Evolutionary conservation across 2,888 invertebrate genomes (phyloP).

Genomic region (Exephanes ischioxanthus): DNA sequence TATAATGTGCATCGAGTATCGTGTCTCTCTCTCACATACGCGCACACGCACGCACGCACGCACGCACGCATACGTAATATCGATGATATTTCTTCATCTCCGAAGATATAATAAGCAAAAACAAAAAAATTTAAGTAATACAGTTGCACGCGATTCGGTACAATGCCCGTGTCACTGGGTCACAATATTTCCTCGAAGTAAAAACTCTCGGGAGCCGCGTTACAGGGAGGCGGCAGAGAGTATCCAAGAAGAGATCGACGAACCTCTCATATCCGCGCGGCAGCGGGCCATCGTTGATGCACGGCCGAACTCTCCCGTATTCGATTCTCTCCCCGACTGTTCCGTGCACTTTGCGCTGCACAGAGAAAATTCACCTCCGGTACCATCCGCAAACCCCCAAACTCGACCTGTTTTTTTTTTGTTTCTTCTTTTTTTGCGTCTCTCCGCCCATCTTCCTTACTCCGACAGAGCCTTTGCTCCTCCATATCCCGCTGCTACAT

Average conservation of each 20-base stretch:
- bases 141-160: conserved; percentile 36
- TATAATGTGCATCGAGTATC: conserved; percentile 25
- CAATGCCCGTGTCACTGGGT: conserved; percentile 62
- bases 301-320: conserved; percentile 21
- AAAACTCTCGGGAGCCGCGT: conserved; percentile 23
- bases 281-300: conserved; percentile 56
- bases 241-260: conserved; percentile 53
- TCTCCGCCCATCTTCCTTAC: conserved; percentile 10
- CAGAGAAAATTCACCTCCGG: conserved; percentile 23
- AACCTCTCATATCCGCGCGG: conserved; percentile 57
- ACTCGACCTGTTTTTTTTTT: neutral
- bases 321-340: conserved; percentile 29
- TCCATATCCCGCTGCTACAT: conserved; percentile 68
- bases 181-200: conserved; percentile 62
- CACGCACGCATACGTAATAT: conserved; percentile 51
- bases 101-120: conserved; percentile 18
- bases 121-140: conserved; percentile 41
- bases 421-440: neutral
- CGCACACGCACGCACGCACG: no score
- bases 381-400: neutral
- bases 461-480: conserved; percentile 41
- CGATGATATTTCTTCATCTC: conserved; percentile 63
- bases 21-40: conserved; percentile 37
- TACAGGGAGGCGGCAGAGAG: conserved; percentile 19
- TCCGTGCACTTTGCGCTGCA: conserved; percentile 49